Evolutionary conservation across 2,797 vertebrate genomes (phyloP), one percentile per base, ranked within the genome.

Genomic region (Anguilla pacifica): DNA sequence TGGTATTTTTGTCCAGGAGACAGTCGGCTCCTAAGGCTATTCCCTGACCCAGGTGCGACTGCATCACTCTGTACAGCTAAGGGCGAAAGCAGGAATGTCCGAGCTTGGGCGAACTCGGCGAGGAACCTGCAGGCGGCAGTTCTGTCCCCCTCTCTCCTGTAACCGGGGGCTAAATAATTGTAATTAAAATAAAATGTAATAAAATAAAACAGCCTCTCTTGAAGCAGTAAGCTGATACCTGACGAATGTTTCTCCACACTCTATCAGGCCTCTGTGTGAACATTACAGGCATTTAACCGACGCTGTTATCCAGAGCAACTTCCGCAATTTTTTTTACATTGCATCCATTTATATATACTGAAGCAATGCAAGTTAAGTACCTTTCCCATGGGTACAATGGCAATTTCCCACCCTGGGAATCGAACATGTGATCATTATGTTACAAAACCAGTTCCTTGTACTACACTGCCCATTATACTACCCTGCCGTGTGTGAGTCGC

Each of bases 1-100:
- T 72, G 82, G 0, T 87, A 70, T 43, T 39, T 0, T 10, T 89
- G 39, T 22, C 22, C 88, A 43, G 89, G 87, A 88, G 87, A 55
- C 55, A 91, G 43, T 61, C 88, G 6, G 86, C 6, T 86, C 86
- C 70, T 86, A 19, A 55, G 90, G 90, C 39, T 89, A 2, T 28
- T 91, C 90, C 28, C 43, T 57, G 35, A 88, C 64, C 83, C 90
- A 57, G 85, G 88, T 90, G 55, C 83, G 61, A 64, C 25, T 83
- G 31, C 87, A 11, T 61, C 0, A 31, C 84, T 89, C 88, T 79
- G 10, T 85, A 86, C 88, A 61, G 31, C 61, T 81, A 22, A 84
- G 79, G 46, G 46, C 10, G 25, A 31, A 85, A 5, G 89, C 28
- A 74, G 0, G 74, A 82, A 90, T 91, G 81, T 46, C 57, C 90